Evolutionary conservation across 2,797 vertebrate genomes (phyloP).

Genomic region (Heliangelus exortis): DNA sequence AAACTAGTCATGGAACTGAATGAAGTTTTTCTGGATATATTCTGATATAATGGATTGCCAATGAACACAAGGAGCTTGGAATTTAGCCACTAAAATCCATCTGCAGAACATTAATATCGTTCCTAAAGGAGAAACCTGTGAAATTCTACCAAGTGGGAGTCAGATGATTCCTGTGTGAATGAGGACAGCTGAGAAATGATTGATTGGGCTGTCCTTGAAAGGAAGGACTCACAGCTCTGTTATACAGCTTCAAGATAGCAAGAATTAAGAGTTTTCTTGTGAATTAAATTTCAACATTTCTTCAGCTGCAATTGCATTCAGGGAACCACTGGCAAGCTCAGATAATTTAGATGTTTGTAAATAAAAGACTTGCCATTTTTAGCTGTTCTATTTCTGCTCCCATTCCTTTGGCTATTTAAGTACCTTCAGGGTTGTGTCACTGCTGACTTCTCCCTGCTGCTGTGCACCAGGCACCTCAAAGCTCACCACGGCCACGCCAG

Average conservation of each 20-base stretch:
- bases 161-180: neutral
- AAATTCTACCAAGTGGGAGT: conserved; percentile 18
- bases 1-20: neutral
- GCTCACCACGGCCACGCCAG: neutral
- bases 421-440: neutral
- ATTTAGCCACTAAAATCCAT: conserved; percentile 30
- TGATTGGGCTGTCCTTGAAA: conserved; percentile 1
- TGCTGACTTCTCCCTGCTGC: neutral
- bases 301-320: neutral
- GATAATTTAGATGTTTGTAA: neutral
- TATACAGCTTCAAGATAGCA: neutral
- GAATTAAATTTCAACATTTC: neutral
- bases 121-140: neutral
- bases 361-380: neutral
- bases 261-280: neutral
- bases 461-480: neutral
- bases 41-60: neutral
- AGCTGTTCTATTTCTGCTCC: neutral
- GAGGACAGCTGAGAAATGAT: conserved; percentile 2
- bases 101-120: conserved; percentile 30
- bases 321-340: neutral
- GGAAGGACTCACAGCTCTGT: neutral
- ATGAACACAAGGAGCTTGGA: conserved; percentile 13
- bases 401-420: neutral
- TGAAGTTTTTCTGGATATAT: neutral